Percentiles rank a stretch among this genome's conserved stretches.
Conservation (phyloP, 2,797 vertebrate genomes). For the Amblyraja radiata region DNA sequence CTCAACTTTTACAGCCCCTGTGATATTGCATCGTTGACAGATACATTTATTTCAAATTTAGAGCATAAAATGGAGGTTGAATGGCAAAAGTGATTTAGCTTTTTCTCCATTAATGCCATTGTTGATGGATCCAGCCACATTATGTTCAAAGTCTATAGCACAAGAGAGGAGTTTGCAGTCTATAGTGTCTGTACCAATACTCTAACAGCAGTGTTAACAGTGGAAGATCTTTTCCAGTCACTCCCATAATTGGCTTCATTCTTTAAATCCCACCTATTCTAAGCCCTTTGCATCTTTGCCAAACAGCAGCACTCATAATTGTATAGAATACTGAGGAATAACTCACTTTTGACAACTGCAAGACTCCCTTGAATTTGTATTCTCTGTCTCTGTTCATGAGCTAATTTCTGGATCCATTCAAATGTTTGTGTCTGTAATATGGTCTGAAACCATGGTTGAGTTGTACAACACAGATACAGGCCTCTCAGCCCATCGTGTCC, state of each 20-base stretch:
- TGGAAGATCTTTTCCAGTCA: too few relatives aligned
- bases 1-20: not conserved
- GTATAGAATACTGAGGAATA: too few relatives aligned
- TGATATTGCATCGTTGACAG: not conserved
- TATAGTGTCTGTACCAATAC: too few relatives aligned
- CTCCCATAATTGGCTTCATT: too few relatives aligned
- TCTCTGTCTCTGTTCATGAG: not conserved
- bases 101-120: not conserved
- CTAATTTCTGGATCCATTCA: not conserved
- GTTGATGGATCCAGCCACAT: not conserved
- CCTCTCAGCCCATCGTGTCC: too few relatives aligned
- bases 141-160: not conserved
- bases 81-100: not conserved
- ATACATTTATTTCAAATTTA: not conserved
- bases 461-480: too few relatives aligned
- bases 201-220: too few relatives aligned
- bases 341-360: too few relatives aligned
- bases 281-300: too few relatives aligned
- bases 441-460: not conserved
- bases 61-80: not conserved
- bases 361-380: not conserved
- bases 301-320: too few relatives aligned
- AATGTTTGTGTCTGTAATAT: not conserved
- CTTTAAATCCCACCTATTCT: too few relatives aligned
- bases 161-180: not conserved